Base-by-base conservation (phyloP, 1,140 invertebrate species). In the Apis mellifera region DNA sequence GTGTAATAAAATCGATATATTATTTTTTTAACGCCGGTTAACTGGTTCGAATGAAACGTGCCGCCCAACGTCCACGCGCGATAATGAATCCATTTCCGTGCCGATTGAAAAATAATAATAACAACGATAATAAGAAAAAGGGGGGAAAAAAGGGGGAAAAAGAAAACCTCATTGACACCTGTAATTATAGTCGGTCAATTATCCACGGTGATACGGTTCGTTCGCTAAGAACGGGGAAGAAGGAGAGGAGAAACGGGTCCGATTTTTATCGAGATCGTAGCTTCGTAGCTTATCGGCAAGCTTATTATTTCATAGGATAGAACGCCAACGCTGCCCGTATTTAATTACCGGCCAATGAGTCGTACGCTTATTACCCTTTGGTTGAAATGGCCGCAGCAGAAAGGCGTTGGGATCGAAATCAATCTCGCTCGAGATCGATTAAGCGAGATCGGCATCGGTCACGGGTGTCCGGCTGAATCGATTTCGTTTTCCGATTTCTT, bases 391-490 rank as follows among this genome's bases (percentile, higher is more conserved):
- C 59, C 60, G 81, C 60, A 73, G 42, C 15, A 73, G 42, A 12
- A n/a, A 55, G 59, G 66, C 23, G 86, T 88, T 88, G 83, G 50
- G n/a, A 15, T 62, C 77, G 64, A 88, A 88, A 88, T 87, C 83
- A 88, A 88, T 88, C 75, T 87, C 54, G 64, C 52, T 85, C 72
- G 76, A 77, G 86, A 88, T 88, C 86, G 86, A 88, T 88, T 76
- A 82, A 66, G 13, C 57, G 78, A 26, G 85, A 87, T 82, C 84
- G 68, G 73, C 68, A 57, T 54, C 57, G 71, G 55, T 77, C 78
- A 62, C 62, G 76, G 73, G 42, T 55, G 62, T 77, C 26, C 64
- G 62, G n/a, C 69, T 64, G 69, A 85, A 88, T 82, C 86, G 83
- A 88, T 88, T 87, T 87, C 52, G 78, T 88, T 78, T 88, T 69